Evolutionary conservation across 2,888 invertebrate genomes (phyloP).

Genomic region (Mesoligia furuncula): DNA sequence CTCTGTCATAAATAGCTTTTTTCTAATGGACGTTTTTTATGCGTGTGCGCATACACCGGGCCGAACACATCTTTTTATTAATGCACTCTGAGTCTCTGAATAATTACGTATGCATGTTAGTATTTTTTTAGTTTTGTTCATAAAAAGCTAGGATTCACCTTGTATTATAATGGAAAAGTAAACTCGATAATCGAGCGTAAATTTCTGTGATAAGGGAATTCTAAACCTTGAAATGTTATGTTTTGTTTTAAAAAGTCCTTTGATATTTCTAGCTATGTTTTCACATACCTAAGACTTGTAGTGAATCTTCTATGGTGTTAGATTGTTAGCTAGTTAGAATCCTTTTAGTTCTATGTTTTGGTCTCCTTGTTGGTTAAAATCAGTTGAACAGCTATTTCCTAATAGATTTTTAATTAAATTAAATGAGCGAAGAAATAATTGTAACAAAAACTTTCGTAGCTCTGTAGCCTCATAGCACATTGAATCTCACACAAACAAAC

Average conservation of each 20-base stretch:
- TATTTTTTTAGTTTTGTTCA: constrained; percentile 66
- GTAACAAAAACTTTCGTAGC: neutral
- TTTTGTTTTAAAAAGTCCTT: constrained; percentile 6
- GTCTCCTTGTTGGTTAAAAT: neutral
- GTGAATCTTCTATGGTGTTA: neutral
- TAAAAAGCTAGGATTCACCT: constrained; percentile 75
- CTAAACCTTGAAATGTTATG: neutral
- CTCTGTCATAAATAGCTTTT: constrained; percentile 90
- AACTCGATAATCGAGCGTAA: constrained; percentile 58
- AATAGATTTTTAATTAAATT: neutral
- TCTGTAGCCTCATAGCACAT: neutral
- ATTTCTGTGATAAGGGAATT: constrained; percentile 33
- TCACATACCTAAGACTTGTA: neutral
- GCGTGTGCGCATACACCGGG: constrained; percentile 82
- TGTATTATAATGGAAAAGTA: constrained; percentile 75
- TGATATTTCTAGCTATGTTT: neutral
- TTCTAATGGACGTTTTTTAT: constrained; percentile 87
- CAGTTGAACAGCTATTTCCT: neutral
- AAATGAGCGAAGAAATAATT: neutral
- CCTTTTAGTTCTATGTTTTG: neutral
- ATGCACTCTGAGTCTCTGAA: constrained; percentile 78
- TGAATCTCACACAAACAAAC: constrained; percentile 22
- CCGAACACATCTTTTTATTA: constrained; percentile 80
- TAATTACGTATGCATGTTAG: constrained; percentile 82
- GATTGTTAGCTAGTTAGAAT: neutral